Evolutionary conservation across 2,113 vertebrate species (phyloP).

Genomic region (Aplodontia rufa): DNA sequence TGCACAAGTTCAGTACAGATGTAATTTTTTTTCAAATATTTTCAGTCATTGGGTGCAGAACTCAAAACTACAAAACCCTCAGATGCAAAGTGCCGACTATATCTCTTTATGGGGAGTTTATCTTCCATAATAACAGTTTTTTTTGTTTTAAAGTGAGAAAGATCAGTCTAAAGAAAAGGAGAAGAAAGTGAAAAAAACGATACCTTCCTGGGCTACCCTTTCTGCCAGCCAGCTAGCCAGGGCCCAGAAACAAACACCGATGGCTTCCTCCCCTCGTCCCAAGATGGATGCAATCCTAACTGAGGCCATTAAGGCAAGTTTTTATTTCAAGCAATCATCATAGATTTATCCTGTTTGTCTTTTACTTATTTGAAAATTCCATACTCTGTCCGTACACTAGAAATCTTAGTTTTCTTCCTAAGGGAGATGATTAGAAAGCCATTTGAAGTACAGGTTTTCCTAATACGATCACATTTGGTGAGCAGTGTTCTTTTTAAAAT

Average conservation of each 20-base stretch:
- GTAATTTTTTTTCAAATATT: background rate
- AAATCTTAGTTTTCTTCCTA: conserved; percentile 49
- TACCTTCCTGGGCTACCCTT: conserved; percentile 96
- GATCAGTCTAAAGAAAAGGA: conserved; percentile 92
- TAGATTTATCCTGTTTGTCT: conserved; percentile 31
- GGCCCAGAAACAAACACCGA: conserved; percentile 89
- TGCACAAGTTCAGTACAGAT: background rate
- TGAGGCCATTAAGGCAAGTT: conserved; percentile 93
- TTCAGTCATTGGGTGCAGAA: background rate
- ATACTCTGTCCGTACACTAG: conserved; percentile 6
- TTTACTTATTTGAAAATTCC: conserved; percentile 48
- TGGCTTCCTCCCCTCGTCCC: conserved; percentile 91
- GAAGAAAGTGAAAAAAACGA: conserved; percentile 97
- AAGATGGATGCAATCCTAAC: conserved; percentile 96
- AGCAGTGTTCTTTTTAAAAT: conserved; percentile 33
- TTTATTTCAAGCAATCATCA: conserved; percentile 56
- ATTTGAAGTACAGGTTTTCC: background rate
- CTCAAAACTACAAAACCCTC: background rate
- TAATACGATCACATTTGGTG: background rate
- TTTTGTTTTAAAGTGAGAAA: conserved; percentile 89
- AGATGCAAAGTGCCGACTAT: background rate
- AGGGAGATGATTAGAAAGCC: conserved; percentile 22
- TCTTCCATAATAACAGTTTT: conserved; percentile 54
- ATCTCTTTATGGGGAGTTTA: conserved; percentile 41
- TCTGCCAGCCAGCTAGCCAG: conserved; percentile 91